phyloP scores from a whole-genome alignment of 2,888 invertebrate species.

The Phyllotreta cruciferae region DNA sequence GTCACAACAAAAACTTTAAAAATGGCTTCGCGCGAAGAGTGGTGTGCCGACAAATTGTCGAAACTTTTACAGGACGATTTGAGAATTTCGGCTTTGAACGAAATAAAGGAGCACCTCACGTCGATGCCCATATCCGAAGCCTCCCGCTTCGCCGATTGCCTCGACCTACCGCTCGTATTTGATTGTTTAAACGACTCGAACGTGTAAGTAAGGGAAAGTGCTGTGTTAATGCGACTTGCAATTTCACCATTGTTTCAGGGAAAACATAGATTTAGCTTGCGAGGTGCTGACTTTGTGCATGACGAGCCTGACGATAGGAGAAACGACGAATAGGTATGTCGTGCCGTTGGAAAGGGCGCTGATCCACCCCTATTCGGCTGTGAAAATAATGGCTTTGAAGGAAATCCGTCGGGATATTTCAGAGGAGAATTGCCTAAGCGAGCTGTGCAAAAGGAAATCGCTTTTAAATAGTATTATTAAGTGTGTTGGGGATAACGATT shows the following conservation, averaged over 20 bases:
- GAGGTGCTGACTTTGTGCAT: slow-evolving; percentile 72
- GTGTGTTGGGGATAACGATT: slow-evolving; percentile 67
- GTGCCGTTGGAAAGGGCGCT: slow-evolving; percentile 68
- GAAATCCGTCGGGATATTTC: slow-evolving; percentile 62
- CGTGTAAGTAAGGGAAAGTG: slow-evolving; percentile 56
- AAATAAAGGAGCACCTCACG: slow-evolving; percentile 60
- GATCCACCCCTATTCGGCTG: slow-evolving; percentile 67
- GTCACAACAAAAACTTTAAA: slow-evolving; percentile 36
- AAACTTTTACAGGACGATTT: slow-evolving; percentile 60
- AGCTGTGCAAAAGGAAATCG: slow-evolving; percentile 49
- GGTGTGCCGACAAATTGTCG: slow-evolving; percentile 61
- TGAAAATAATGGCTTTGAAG: slow-evolving; percentile 70
- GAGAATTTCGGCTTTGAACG: slow-evolving; percentile 59
- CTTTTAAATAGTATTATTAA: slow-evolving; percentile 66
- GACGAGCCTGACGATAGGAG: slow-evolving; percentile 68
- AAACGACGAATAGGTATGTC: slow-evolving; percentile 67
- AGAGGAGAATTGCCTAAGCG: slow-evolving; percentile 49
- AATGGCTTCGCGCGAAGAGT: slow-evolving; percentile 59
- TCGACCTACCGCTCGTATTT: slow-evolving; percentile 68
- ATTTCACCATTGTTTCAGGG: slow-evolving; percentile 56
- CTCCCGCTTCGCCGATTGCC: slow-evolving; percentile 55
- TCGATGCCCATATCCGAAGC: slow-evolving; percentile 58
- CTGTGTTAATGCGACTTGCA: slow-evolving; percentile 37
- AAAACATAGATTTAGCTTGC: slow-evolving; percentile 68
- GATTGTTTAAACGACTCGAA: slow-evolving; percentile 68